Evolutionary conservation across 2,113 vertebrate species (phyloP).

Genomic region (Chaetodon trifascialis): DNA sequence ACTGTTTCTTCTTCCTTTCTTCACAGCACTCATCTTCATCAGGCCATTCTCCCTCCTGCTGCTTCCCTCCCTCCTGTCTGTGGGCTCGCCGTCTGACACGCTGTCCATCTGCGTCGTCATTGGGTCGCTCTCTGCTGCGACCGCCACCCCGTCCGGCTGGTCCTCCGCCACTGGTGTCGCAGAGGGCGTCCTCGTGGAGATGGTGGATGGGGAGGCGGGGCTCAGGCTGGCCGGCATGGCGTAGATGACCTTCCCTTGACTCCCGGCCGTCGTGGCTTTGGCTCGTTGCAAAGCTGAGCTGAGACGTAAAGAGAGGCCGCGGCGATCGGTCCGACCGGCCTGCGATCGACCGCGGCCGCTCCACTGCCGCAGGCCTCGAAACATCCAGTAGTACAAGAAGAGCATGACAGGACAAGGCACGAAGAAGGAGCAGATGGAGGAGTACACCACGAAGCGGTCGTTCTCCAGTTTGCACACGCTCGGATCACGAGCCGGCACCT

Average conservation of each 20-base stretch:
- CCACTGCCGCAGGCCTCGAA: constrained; percentile 81
- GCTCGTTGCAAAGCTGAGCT: constrained; percentile 55
- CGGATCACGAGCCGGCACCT: constrained; percentile 74
- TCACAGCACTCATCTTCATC: constrained; percentile 25
- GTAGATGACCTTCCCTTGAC: constrained; percentile 63
- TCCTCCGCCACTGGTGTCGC: constrained; percentile 39
- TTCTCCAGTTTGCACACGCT: constrained; percentile 82
- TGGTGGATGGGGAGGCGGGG: constrained; percentile 53
- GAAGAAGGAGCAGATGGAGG: constrained; percentile 85
- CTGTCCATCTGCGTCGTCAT: constrained; percentile 79
- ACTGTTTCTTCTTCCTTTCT: constrained; percentile 53
- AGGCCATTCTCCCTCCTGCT: constrained; percentile 65
- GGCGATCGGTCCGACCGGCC: constrained; percentile 19
- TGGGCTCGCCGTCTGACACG: constrained; percentile 69
- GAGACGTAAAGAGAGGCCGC: constrained; percentile 69
- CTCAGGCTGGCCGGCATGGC: constrained; percentile 55
- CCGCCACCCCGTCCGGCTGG: constrained; percentile 10
- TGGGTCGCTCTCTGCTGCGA: constrained; percentile 66
- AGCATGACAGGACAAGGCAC: constrained; percentile 86
- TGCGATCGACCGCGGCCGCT: constrained; percentile 72
- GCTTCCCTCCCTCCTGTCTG: constrained; percentile 50
- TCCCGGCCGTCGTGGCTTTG: constrained; percentile 11
- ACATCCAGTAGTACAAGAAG: constrained; percentile 84
- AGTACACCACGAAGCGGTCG: constrained; percentile 84
- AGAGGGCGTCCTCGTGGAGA: constrained; percentile 20